Evolutionary conservation across 2,797 vertebrate species (phyloP).

Genomic region (Lemur catta): DNA sequence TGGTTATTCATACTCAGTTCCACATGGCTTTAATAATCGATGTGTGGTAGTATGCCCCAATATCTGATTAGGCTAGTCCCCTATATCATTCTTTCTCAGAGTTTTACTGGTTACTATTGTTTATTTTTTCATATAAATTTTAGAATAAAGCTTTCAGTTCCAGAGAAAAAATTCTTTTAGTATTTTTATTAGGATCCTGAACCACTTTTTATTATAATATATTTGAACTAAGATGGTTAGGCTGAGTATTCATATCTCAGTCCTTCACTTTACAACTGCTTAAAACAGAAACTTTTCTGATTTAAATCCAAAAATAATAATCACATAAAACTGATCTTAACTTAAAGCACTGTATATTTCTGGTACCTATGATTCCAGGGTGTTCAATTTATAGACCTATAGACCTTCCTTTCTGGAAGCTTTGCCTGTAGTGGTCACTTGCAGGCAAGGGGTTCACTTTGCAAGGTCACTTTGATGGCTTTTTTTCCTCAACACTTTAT

Average conservation of each 20-base stretch:
- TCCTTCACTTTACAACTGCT: conserved; percentile 20
- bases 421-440: background rate
- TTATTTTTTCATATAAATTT: conserved; percentile 35
- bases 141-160: background rate
- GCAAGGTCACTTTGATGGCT: conserved; percentile 23
- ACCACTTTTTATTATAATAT: background rate
- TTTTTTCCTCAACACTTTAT: background rate
- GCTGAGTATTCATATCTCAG: background rate
- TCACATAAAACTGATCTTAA: conserved; percentile 11
- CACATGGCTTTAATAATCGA: background rate
- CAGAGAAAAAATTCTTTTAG: background rate
- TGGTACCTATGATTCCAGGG: background rate
- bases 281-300: conserved; percentile 40
- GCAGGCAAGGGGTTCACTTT: background rate
- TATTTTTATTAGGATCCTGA: background rate
- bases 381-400: background rate
- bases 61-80: background rate
- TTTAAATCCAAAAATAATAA: conserved; percentile 36
- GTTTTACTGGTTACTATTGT: background rate
- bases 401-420: background rate
- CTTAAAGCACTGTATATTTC: background rate
- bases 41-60: background rate
- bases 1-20: background rate
- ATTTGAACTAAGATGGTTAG: conserved; percentile 35
- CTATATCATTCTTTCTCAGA: background rate